Base-by-base conservation (phyloP, 2,797 vertebrate genomes). In the Clarias platycephalus region DNA sequence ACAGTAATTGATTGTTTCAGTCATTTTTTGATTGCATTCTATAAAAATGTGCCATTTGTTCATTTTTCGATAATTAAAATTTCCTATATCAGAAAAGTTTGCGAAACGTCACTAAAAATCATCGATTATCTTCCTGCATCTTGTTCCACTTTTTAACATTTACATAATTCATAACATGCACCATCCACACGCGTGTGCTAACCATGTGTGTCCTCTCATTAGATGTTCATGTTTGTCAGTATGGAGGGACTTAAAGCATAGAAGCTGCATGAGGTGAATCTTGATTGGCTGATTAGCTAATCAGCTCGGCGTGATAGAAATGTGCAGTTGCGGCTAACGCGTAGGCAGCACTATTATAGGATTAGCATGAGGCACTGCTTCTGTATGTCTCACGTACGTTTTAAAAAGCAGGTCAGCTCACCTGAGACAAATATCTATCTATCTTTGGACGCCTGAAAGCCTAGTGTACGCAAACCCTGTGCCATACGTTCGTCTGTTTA, bases 401-500 rank as follows among this genome's bases (percentile, higher is more conserved):
- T 83, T 84, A 89, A 86, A 90, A 88, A 89, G 58, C 83, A 85
- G 80, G 70, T 60, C 60, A 78, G 70, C 85, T 85, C 80, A 83
- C 84, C 86, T 80, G 40, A 90, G 86, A 91, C 85, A 85, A 81
- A 91, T 90, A 85, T 89, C 86, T 89, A 71, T 83, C 10, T 62
- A 83, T 2, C 62, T 79, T 81, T 60, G 84, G 90, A 86, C 76
- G 80, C 83, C 34, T 86, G 76, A 85, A 86, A 85, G 62, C 77
- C 67, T 62, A 55, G 74, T 87, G 70, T 40, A 82, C 83, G 64
- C 80, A 64, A 37, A 40, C 68, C 26, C 62, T 7, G 66, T 83
- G 75, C 67, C 86, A 77, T 86, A 82, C 78, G 40, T 90, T 67
- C 87, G 83, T 87, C 2, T 72, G 76, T 93, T 91, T 93, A 92